These are phyloP conservation scores for Triops longicaudatus DNA, from an alignment of 1,140 invertebrate genomes.

Conservation along the genomic window DNA sequence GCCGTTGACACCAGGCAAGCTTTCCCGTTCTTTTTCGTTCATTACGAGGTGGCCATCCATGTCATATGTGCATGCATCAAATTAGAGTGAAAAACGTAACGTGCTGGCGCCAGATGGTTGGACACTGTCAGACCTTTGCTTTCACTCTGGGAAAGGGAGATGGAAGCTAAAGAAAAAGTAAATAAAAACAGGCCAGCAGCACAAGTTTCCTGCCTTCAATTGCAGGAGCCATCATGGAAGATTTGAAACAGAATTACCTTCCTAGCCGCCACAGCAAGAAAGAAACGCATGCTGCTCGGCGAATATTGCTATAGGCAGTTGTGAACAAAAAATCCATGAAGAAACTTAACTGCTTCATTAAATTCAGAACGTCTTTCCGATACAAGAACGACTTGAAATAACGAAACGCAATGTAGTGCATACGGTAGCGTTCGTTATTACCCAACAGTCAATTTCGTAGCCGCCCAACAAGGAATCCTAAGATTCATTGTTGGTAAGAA, in stretches of 20 bases:
- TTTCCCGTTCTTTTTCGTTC: not conserved
- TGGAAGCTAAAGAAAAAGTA: not conserved
- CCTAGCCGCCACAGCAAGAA: not conserved
- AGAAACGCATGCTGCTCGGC: too few species aligned
- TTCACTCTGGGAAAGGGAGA: not conserved
- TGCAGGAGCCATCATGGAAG: not conserved
- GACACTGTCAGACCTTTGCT: not conserved
- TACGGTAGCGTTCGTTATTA: too few species aligned
- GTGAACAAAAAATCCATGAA: too few species aligned
- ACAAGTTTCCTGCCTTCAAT: not conserved
- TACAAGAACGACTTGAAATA: too few species aligned
- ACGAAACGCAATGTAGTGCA: too few species aligned
- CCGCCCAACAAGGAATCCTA: too few species aligned
- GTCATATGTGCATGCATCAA: not conserved
- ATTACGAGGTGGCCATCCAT: not conserved
- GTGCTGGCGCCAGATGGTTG: not conserved
- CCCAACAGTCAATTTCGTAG: too few species aligned
- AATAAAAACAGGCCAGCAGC: not conserved
- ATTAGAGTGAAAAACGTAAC: not conserved
- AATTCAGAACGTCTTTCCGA: too few species aligned
- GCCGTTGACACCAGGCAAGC: not conserved
- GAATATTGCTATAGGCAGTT: too few species aligned
- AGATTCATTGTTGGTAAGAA: too few species aligned
- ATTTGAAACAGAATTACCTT: not conserved
- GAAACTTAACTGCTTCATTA: too few species aligned